Conservation (phyloP, 1,140 invertebrate genomes). For the Battus philenor region DNA sequence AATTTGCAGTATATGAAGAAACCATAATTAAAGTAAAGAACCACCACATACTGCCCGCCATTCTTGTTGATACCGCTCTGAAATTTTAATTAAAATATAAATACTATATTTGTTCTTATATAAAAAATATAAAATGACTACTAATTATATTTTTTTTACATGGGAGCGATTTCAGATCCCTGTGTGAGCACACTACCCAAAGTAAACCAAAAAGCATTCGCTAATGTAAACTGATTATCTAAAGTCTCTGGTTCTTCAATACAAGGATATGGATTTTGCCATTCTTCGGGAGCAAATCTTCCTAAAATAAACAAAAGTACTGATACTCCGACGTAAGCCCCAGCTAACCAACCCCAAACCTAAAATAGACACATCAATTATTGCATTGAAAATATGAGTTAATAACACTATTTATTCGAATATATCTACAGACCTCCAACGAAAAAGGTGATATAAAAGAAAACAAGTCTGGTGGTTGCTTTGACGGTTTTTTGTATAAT, state of each 20-base stretch:
- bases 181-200: conserved; percentile 90
- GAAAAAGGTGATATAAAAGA: conserved; percentile 94
- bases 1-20: conserved; percentile 96
- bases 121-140: conserved; percentile 4
- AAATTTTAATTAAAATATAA: conserved; percentile 19
- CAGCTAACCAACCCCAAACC: conserved; percentile 89
- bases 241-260: conserved; percentile 85
- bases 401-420: too few relatives aligned
- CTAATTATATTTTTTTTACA: conserved; percentile 67
- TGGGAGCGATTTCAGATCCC: conserved; percentile 89
- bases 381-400: too few relatives aligned
- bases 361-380: conserved; percentile 34
- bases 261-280: conserved; percentile 89
- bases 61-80: conserved; percentile 87
- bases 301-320: conserved; percentile 88
- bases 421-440: conserved; percentile 61
- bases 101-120: background rate
- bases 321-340: conserved; percentile 87
- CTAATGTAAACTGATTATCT: conserved; percentile 90
- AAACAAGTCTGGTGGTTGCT: conserved; percentile 87
- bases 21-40: conserved; percentile 98
- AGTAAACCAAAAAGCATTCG: conserved; percentile 91
- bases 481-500: conserved; percentile 88
- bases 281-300: conserved; percentile 86
- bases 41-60: conserved; percentile 92